phyloP scores from a whole-genome alignment of 2,888 invertebrate species.

The Allygus modestus region DNA sequence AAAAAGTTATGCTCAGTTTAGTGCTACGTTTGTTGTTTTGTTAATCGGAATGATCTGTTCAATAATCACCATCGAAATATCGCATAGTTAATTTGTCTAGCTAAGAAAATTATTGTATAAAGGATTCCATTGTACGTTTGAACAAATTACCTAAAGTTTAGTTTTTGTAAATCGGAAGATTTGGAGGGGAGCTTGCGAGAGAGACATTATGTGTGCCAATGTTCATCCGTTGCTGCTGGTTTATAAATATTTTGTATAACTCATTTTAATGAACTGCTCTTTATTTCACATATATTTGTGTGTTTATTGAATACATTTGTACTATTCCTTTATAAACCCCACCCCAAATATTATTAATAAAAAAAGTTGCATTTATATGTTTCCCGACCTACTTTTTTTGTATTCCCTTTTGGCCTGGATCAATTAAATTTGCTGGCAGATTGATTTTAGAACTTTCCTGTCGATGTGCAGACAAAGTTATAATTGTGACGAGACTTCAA shows the following conservation, averaged over 20 bases:
- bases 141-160: conserved; percentile 53
- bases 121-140: conserved; percentile 56
- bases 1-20: conserved; percentile 68
- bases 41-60: conserved; percentile 24
- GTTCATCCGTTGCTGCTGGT: conserved; percentile 63
- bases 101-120: conserved; percentile 63
- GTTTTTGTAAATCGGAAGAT: conserved; percentile 52
- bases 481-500: too few species aligned
- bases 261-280: conserved; percentile 66
- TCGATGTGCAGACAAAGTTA: too few species aligned
- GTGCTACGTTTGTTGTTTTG: conserved; percentile 65
- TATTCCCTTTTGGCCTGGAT: too few species aligned
- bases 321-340: conserved; percentile 68
- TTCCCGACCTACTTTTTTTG: conserved; percentile 28
- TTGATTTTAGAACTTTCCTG: neutral
- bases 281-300: conserved; percentile 66
- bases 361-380: conserved; percentile 69
- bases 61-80: conserved; percentile 63
- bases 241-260: conserved; percentile 62
- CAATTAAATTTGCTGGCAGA: neutral
- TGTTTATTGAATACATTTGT: conserved; percentile 67
- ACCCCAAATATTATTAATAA: conserved; percentile 67
- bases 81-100: conserved; percentile 61
- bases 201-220: conserved; percentile 65
- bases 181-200: conserved; percentile 15